These are phyloP conservation scores for Micropoecilia bifurca DNA, from an alignment of 2,797 vertebrate genomes.

Conservation along the genomic window DNA sequence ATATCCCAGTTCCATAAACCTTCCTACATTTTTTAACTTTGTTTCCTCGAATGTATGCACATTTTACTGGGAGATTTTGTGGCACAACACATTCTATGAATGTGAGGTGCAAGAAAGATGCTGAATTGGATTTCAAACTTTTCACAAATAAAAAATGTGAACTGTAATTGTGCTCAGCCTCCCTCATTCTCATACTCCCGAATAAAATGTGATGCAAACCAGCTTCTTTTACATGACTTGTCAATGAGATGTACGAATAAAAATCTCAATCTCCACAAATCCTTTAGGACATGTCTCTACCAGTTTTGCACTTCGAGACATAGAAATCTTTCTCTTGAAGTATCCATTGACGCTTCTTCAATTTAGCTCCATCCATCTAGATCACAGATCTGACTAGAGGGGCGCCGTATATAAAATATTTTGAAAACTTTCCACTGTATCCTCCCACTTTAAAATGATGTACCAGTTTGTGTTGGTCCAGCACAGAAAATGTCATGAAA, in stretches of 20 bases:
- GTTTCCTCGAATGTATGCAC: neutral
- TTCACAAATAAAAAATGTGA: neutral
- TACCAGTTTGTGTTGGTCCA: neutral
- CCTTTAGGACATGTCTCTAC: neutral
- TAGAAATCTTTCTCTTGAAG: neutral
- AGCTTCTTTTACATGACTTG: neutral
- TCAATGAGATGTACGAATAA: neutral
- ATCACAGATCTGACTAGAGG: neutral
- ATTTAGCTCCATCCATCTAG: neutral
- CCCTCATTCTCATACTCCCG: neutral
- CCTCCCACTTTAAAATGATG: neutral
- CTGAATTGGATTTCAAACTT: neutral
- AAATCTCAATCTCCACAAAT: too few relatives aligned
- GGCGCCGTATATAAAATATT: neutral
- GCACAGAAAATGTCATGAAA: neutral
- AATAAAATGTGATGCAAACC: neutral
- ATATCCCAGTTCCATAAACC: neutral
- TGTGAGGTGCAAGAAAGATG: neutral
- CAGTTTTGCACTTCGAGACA: too few relatives aligned
- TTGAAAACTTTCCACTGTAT: neutral
- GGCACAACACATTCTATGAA: neutral
- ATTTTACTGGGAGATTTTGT: neutral
- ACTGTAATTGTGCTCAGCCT: neutral
- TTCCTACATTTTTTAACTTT: neutral
- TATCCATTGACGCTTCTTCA: neutral